Conservation (phyloP, 1,140 invertebrate species). For the Proctacanthus coquilletti region DNA sequence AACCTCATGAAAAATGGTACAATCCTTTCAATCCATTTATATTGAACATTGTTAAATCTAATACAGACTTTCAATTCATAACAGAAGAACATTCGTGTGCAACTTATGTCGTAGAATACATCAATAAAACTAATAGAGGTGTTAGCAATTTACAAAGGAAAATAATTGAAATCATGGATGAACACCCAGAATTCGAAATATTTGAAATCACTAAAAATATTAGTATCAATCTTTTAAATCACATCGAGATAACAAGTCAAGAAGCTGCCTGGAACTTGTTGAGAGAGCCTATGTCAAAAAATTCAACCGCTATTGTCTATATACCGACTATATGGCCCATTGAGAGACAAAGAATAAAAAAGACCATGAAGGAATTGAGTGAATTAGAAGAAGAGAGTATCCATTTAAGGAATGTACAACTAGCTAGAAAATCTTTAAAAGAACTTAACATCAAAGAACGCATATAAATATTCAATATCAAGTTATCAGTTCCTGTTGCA, state of each 20-base stretch:
- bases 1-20: not conserved
- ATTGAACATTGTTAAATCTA: not conserved
- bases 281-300: constrained; percentile 11
- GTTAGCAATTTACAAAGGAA: too few species aligned
- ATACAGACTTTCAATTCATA: constrained; percentile 24
- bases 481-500: too few species aligned
- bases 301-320: constrained; percentile 17
- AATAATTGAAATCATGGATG: too few species aligned
- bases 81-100: constrained; percentile 26
- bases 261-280: constrained; percentile 32
- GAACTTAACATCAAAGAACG: too few species aligned
- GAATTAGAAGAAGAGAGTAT: too few species aligned
- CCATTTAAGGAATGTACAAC: too few species aligned
- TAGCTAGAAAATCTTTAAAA: too few species aligned
- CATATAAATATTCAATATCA: too few species aligned
- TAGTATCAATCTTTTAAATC: too few species aligned
- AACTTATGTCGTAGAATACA: constrained; percentile 14
- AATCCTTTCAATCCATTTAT: not conserved
- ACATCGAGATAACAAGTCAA: constrained; percentile 28
- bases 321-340: constrained; percentile 26
- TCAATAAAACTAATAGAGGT: constrained; percentile 23
- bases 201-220: too few species aligned
- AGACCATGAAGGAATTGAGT: too few species aligned
- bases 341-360: constrained; percentile 26
- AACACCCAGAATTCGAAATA: too few species aligned